Base-by-base conservation (phyloP, 2,888 invertebrate species). In the Heliconius ethilla region DNA sequence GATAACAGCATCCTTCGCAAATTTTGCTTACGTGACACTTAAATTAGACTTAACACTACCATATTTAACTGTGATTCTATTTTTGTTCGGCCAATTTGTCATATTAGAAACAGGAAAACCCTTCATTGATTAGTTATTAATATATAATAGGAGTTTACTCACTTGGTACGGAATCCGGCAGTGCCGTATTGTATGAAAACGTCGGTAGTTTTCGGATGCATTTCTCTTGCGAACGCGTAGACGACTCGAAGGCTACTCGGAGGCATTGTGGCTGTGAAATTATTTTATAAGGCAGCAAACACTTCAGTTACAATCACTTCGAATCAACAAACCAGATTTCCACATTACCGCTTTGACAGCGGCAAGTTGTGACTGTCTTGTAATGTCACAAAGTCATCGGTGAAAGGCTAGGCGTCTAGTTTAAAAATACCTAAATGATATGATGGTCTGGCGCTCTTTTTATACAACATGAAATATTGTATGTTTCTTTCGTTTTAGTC, bases 131-230 rank as follows among this genome's bases (percentile, higher is more conserved):
- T 79, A 81, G 72, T 78, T 80, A 76, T 79, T 51, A 67, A 72
- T 72, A 77, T 70, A 80, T 79, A 66, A 83, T 79, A 69, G 83
- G 82, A 85, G 82, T 83, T 84, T 85, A 94, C 95, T 95, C 92
- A 97, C 97, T 96, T 97, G 86, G 96, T 96, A 86, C 98, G 96
- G 90, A 98, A 98, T 87, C 98, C 98, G 84, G 98, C 97, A 80
- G 98, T 98, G 84, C 98, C 98, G 94, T 98, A 98, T 91, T 97
- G 95, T 84, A 97, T 96, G 87, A 95, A 95, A 82, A 95, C 95
- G 85, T 95, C 96, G 76, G 95, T 91, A 69, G 95, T 96, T 92
- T 96, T 97, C 40, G 96, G 96, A 89, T 97, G 96, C 96, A 97
- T 96, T 95, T 96, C 96, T 92, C 96, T 95, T 79, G 97, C 96